Base-by-base conservation (phyloP, 2,113 vertebrate species). In the Perca schrenkii region DNA sequence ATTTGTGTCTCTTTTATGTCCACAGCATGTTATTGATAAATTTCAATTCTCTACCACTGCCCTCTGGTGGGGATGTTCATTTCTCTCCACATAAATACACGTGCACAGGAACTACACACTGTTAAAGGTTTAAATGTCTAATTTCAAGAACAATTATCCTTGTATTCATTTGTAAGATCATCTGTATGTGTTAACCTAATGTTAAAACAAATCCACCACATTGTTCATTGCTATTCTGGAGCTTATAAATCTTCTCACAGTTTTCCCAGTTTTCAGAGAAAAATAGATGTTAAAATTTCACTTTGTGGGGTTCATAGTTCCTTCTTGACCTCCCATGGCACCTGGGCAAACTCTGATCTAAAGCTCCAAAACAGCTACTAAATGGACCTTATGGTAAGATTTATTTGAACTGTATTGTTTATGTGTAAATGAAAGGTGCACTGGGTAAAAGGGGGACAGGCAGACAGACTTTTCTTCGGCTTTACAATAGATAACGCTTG, bases 401-500 rank as follows among this genome's bases (percentile, higher is more conserved):
- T 50, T 43, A 6, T 68, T 16, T 77, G 7, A 52, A 52, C 14
- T 57, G 19, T 25, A 25, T 19, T 7, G 21, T 53, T 53, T 28
- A 5, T 3, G n/a, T 22, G 40, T 16, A 4, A 47, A 21, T 25
- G 19, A 28, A 49, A 25, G 6, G 31, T 12, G 40, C 40, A 43
- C 8, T 11, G 40, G 40, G 15, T 34, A 4, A 25, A 7, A 1
- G 47, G 36, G 3, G n/a, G 13, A 22, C 34, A 10, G 7, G 64
- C 14, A 47, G 43, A 28, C 63, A 47, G 13, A 65, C 15, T 11
- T 50, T 49, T 28, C 14, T 69, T 16, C 28, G 58, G 13, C 15
- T 78, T n/a, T 34, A 25, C 78, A 58, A 87, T 17, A 88, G 79
- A 92, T 69, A 61, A 92, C 74, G 2, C 83, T 76, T 3, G 54